Evolutionary conservation across 2,113 vertebrate genomes (phyloP), one percentile per base, ranked within the genome.

Genomic region (Seriola aureovittata): DNA sequence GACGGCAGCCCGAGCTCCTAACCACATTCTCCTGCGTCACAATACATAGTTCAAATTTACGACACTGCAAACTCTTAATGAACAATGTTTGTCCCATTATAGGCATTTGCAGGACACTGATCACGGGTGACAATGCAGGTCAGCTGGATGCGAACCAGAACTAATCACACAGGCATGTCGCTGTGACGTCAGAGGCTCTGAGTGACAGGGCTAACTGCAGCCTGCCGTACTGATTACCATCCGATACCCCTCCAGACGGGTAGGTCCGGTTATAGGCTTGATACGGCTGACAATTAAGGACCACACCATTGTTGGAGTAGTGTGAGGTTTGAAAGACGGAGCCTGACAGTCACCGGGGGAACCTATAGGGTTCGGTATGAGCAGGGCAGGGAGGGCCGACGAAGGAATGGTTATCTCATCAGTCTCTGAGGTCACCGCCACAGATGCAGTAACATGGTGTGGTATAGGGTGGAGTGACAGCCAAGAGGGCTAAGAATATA

Each of bases 171-270:
- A 77, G 89, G 86, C 89, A 85, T 85, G 84, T 54, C 1, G 44
- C n/a, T 10, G 80, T 93, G 88, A 92, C 84, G 87, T 92, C 85
- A 90, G 82, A 71, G 40, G 57, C 29, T 19, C 14, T 54, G 85
- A 86, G 78, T 19, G 88, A 90, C 90, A 83, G 89, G 54, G 16
- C 81, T 63, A 75, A 85, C 82, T 57, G 59, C 4, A 72, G 78
- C 65, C 73, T 77, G 73, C 66, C 58, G 73, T n/a, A 23, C 85
- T 89, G 89, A 92, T 91, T 93, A 91, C 72, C 90, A 93, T 83
- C 74, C 7, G 87, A 92, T 91, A 91, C 90, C 81, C 87, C 10
- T 42, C 36, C 62, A 60, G 58, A 71, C 36, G 54, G 75, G 38
- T 32, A 32, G 84, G 29, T 40, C 77, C 34, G 14, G 36, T 72